Base-by-base conservation (phyloP, 2,888 invertebrate species). In the Schizaphis graminum region DNA sequence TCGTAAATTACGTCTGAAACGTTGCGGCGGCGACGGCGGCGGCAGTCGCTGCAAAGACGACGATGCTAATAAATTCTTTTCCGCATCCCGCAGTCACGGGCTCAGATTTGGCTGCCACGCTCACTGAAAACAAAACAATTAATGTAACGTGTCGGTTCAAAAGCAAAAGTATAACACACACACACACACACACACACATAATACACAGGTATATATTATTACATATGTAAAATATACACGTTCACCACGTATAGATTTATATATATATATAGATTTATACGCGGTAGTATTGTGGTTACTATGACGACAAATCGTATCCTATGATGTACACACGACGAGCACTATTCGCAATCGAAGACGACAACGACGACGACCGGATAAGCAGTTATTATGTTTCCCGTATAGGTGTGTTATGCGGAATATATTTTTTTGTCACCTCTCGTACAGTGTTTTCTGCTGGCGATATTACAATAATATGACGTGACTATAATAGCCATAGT, bases 81-180 rank as follows among this genome's bases (percentile, higher is more conserved):
- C 56, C 94, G 35, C 90, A 61, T 86, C 94, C 94, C 90, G 94
- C 94, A n/a, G 94, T 91, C 49, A 94, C 91, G 41, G 94, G 94
- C 67, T 94, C 91, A 47, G 94, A 57, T 94, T 94, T 94, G 94
- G 86, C 94, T 90, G 90, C 94, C 57, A 94, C 94, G 61, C 86
- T 94, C 91, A 94, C 94, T 94, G 86, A 94, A 94, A 90, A 91
- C 85, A 94, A 53, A 94, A 90, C 53, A 94, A 91, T 92, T 92
- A 92, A 67, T 61, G 61, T 92, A 49, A 92, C 47, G 47, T 87
- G 61, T 61, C 61, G 86, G 67, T 49, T n/a, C 87, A 21, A 53
- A 53, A 13, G 49, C 24, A 26, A 61, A 5, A 7, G 16, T 35
- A 16, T 3, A 67, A 3, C 61, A 61, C 3, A 28, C 61, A n/a